Conservation (phyloP, 2,113 vertebrate species). For the Acinonyx jubatus region DNA sequence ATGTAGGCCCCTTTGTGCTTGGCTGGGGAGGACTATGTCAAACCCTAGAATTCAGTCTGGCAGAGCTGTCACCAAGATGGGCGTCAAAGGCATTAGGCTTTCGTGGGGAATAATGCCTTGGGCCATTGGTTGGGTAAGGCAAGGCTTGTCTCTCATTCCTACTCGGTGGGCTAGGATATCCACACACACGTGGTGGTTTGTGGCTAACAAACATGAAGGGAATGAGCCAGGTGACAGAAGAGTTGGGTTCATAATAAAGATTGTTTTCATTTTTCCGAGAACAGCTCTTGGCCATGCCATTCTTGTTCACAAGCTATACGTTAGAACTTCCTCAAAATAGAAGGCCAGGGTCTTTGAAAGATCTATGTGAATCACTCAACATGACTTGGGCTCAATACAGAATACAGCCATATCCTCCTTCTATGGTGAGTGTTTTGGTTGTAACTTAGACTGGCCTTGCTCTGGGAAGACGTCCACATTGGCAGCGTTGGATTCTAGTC, state of each 20-base stretch:
- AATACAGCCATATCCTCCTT: neutral
- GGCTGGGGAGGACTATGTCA: neutral
- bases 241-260: neutral
- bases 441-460: neutral
- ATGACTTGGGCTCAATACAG: neutral
- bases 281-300: neutral
- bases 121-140: neutral
- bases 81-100: neutral
- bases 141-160: neutral
- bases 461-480: neutral
- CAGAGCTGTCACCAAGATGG: neutral
- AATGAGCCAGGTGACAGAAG: neutral
- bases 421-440: neutral
- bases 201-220: neutral
- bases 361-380: neutral
- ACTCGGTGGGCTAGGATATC: neutral
- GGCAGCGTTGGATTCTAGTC: neutral
- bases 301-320: neutral
- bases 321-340: neutral
- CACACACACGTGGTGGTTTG: neutral
- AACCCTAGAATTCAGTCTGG: neutral
- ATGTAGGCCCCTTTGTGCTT: neutral
- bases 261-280: constrained; percentile 7
- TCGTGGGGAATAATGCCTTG: neutral
- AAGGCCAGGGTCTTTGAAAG: neutral